phyloP scores from a whole-genome alignment of 2,113 vertebrate species.

The Patagioenas fasciata region DNA sequence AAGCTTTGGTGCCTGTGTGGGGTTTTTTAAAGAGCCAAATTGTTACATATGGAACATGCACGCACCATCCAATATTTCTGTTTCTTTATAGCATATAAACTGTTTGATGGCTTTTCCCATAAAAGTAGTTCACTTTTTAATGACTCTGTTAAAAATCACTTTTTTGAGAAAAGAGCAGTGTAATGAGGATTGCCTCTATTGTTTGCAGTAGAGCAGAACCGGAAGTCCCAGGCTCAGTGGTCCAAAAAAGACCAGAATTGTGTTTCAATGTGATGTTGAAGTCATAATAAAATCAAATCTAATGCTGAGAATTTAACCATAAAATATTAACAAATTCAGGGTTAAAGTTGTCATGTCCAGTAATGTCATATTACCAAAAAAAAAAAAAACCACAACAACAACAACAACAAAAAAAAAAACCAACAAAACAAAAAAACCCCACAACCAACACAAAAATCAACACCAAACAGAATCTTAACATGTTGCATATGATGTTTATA shows the following conservation, averaged over 20 bases:
- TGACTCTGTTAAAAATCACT: not conserved
- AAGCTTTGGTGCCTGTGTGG: not conserved
- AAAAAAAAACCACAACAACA: too few relatives aligned
- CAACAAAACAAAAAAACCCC: too few relatives aligned
- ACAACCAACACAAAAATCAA: too few relatives aligned
- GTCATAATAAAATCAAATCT: not conserved
- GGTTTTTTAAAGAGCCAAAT: not conserved
- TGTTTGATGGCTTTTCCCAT: slow-evolving; percentile 14
- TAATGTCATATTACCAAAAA: not conserved
- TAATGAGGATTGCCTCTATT: not conserved
- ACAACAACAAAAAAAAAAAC: too few relatives aligned
- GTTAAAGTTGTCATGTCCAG: not conserved
- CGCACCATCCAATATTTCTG: not conserved
- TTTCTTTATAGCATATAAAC: slow-evolving; percentile 29
- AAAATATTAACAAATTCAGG: not conserved
- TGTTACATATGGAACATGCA: not conserved
- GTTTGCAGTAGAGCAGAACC: not conserved
- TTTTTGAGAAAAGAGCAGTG: not conserved
- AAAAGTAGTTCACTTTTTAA: slow-evolving; percentile 12
- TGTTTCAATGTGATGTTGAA: not conserved
- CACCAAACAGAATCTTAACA: not conserved
- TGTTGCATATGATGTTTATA: not conserved
- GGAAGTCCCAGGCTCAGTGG: not conserved
- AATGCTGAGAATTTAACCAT: not conserved
- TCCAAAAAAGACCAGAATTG: not conserved